Evolutionary conservation across 2,888 invertebrate genomes (phyloP), one percentile per base, ranked within the genome.

Genomic region (Apodemia hepburni): DNA sequence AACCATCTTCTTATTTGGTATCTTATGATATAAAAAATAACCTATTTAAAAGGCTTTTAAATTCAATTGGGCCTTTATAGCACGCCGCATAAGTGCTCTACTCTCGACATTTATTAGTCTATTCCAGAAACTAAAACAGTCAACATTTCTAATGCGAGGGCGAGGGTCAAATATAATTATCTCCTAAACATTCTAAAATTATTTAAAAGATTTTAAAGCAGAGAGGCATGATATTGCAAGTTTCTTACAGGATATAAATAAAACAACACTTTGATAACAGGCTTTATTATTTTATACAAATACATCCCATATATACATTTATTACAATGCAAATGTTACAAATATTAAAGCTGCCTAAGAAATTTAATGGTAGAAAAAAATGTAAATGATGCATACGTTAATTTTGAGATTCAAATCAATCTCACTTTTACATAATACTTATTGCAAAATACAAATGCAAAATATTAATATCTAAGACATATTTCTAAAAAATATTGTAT

Each of bases 261-360:
- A 54, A 54, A 54, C 54, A 54, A 54, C 27, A 54, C 22, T 54
- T 54, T 1, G 18, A 54, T 54, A 54, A 54, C 49, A 51, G 49
- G 17, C 17, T 54, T 27, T 27, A 27, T 27, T 54, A 22, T 54
- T 54, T 12, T 27, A 27, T 54, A 54, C 54, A 54, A 54, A 54
- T 27, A 27, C 54, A 54, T 54, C 22, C 2, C 27, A 27, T 54
- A 54, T 54, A 27, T 54, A 22, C 27, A 54, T n/a, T 45, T 45
- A 45, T 45, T 45, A 45, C 45, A 45, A n/a, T 45, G 7, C n/a
- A n/a, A n/a, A n/a, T n/a, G n/a, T n/a, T n/a, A 45, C 15, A 45
- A n/a, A 45, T 45, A 45, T 45, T n/a, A n/a, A 45, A n/a, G 45
- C 45, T 45, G 45, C 6, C 7, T 45, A 45, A 6, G 6, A 45